Evolutionary conservation across 2,797 vertebrate genomes (phyloP), one percentile per base, ranked within the genome.

Genomic region (Merluccius polli): DNA sequence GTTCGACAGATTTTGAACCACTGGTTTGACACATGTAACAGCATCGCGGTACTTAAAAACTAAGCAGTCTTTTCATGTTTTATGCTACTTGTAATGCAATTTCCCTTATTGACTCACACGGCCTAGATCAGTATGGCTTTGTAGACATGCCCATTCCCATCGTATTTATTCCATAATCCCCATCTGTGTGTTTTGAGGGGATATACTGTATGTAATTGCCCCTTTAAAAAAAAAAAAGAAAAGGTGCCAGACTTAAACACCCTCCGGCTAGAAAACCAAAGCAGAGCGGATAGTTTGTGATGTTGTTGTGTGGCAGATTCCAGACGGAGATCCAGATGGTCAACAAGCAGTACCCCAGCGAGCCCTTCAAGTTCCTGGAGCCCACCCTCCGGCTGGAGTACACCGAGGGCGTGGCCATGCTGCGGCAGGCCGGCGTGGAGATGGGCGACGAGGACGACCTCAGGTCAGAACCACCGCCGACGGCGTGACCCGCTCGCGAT

Each of bases 401-500:
- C 87, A 87, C 85, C 1, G 98, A 99, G 90, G 98, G 81, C 1
- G 78, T 99, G 82, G 96, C 97, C 86, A 97, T 99, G 95, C 95
- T 99, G 70, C 93, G 75, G 0, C 95, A 96, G 87, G 97, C 97
- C 21, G 98, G 98, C 2, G 93, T 99, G 77, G 97, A 98, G 90
- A 99, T 99, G 97, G 97, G 96, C 0, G 97, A 99, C 48, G 98
- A 99, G 83, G 98, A 99, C 0, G 98, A 99, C 83, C 95, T 99
- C 79, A 99, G 98, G 98, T 99, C 89, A 86, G 91, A 65, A 36
- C 30, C 27, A 30, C 13, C 15, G 41, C 41, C 41, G 15, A 3
- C 10, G 36, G 6, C 36, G 9, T 7, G 32, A 33, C 32, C 36
- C 36, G 36, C 4, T 38, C 36, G 36, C 6, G 1, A 11, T 38